phyloP scores from a whole-genome alignment of 2,113 vertebrate genomes.

The Mormyrus lacerda region DNA sequence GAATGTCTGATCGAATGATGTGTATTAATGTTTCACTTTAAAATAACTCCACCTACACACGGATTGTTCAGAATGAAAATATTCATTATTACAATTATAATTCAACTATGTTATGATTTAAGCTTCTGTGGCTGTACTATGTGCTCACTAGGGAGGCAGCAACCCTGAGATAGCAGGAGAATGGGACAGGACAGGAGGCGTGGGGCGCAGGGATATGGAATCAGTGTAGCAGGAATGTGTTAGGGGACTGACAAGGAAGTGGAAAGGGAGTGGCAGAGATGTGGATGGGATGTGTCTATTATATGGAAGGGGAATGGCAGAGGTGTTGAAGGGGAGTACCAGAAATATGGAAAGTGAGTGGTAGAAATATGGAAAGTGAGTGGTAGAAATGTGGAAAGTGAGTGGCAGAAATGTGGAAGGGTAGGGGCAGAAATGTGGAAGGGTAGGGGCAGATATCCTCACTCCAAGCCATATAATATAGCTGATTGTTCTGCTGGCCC shows the following conservation, averaged over 20 bases:
- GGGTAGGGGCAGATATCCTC: neutral
- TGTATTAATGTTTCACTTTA: conserved; percentile 5
- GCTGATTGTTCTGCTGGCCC: neutral
- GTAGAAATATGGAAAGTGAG: neutral
- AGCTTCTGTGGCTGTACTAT: neutral
- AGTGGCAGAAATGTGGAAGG: neutral
- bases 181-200: neutral
- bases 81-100: neutral
- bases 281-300: neutral
- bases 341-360: neutral
- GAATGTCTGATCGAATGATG: neutral
- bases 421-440: neutral
- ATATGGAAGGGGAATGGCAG: neutral
- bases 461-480: neutral
- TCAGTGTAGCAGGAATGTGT: neutral
- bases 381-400: neutral
- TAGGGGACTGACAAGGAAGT: neutral
- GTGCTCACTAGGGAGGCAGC: neutral
- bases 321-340: neutral
- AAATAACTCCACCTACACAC: neutral
- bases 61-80: neutral
- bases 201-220: neutral
- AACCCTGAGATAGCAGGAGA: neutral
- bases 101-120: neutral
- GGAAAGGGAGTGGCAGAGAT: neutral